Conservation (phyloP, 2,888 invertebrate genomes). For the Pterostichus niger region DNA sequence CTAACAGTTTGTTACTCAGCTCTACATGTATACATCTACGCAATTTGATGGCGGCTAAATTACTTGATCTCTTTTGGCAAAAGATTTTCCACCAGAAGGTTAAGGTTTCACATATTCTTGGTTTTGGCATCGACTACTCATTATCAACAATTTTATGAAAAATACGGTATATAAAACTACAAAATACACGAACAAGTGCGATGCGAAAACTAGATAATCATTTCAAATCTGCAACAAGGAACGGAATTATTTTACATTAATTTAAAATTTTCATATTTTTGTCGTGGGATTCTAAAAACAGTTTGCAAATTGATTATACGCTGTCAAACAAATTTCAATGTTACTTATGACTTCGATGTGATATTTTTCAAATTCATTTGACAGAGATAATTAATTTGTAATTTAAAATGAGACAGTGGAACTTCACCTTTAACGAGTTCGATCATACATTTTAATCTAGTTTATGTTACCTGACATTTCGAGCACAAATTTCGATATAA, state of each 20-base stretch:
- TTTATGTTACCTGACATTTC: no score
- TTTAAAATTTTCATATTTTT: neutral
- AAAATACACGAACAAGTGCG: slow-evolving; percentile 64
- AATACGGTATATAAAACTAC: slow-evolving; percentile 65
- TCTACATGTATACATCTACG: slow-evolving; percentile 42
- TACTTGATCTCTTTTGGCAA: neutral
- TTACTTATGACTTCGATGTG: no score
- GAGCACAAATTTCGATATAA: no score
- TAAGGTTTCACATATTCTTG: slow-evolving; percentile 16
- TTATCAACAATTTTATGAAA: slow-evolving; percentile 66
- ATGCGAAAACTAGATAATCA: slow-evolving; percentile 59
- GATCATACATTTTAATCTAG: no score
- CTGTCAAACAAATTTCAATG: neutral
- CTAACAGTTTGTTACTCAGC: slow-evolving; percentile 6
- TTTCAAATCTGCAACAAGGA: slow-evolving; percentile 57
- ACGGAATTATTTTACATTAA: neutral
- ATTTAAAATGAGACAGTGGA: no score
- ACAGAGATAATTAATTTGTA: neutral
- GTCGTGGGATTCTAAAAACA: neutral
- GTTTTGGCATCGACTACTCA: slow-evolving; percentile 60
- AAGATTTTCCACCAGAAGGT: slow-evolving; percentile 19
- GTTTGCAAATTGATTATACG: neutral
- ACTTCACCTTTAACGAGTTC: no score
- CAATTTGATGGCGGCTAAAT: neutral
- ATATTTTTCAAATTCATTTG: neutral